Conservation (phyloP, 2,797 vertebrate genomes). For the Cynodonichthys magdalenae region DNA sequence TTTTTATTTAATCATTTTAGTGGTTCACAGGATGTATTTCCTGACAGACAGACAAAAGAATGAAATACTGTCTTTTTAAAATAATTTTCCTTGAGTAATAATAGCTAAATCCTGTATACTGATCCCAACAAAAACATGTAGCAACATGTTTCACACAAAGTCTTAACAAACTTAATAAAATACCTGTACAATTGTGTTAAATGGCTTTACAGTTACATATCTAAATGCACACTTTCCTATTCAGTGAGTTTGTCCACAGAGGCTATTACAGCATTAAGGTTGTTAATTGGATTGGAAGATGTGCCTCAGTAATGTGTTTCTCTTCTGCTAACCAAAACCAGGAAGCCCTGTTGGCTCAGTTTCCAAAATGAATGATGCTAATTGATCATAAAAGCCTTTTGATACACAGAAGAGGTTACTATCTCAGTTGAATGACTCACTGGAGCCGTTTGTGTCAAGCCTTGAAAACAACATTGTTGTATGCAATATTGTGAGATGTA, state of each 20-base stretch:
- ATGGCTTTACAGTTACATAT: neutral
- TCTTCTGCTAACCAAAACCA: constrained; percentile 24
- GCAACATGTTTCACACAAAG: constrained; percentile 8
- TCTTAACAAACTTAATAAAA: neutral
- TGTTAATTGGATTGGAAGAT: neutral
- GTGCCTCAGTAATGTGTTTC: constrained; percentile 18
- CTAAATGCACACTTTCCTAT: neutral
- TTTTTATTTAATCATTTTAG: too few relatives aligned
- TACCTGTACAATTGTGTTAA: neutral
- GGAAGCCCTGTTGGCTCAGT: constrained; percentile 14
- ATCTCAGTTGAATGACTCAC: constrained; percentile 25
- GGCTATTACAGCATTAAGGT: constrained; percentile 5
- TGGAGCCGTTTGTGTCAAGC: too few relatives aligned
- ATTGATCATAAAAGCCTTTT: constrained; percentile 16
- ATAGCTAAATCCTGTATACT: neutral
- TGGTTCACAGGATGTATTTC: too few relatives aligned
- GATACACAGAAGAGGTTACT: constrained; percentile 17
- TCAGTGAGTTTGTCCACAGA: constrained; percentile 4
- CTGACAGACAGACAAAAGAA: too few relatives aligned
- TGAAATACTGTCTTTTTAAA: too few relatives aligned
- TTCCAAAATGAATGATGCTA: constrained; percentile 22
- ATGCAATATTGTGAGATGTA: too few relatives aligned
- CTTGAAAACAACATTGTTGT: too few relatives aligned
- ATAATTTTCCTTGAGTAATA: neutral
- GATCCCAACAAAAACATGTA: neutral